Conservation (phyloP, 2,888 invertebrate species). For the Dryobotodes eremita region DNA sequence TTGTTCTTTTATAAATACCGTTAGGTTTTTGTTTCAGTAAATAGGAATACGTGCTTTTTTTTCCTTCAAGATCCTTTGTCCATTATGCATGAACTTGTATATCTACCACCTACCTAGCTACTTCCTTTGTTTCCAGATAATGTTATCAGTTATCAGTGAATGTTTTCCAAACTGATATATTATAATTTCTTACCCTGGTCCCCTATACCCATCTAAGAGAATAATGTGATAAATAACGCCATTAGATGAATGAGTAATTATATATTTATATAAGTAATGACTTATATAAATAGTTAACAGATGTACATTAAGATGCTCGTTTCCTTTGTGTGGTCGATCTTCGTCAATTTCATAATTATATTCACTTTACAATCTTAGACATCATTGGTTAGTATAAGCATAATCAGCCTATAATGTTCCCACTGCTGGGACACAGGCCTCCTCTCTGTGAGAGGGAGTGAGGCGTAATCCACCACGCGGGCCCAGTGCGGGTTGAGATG, state of each 20-base stretch:
- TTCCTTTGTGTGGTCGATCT: not conserved
- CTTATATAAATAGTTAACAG: not conserved
- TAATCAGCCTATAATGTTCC: no score
- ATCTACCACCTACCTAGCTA: not conserved
- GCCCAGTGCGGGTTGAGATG: no score
- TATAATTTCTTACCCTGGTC: not conserved
- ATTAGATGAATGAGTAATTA: no score
- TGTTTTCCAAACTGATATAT: not conserved
- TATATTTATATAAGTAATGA: no score
- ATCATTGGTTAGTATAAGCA: not conserved
- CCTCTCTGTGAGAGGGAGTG: no score
- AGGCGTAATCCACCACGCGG: no score
- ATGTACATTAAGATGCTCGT: not conserved
- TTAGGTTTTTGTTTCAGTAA: conserved; percentile 14
- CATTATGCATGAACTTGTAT: not conserved
- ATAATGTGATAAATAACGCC: not conserved
- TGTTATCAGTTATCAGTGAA: not conserved
- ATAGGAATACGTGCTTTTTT: not conserved
- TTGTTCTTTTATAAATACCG: conserved; percentile 1
- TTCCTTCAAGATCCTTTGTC: not conserved
- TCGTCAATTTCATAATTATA: not conserved
- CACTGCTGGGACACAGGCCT: no score
- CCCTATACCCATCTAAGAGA: not conserved
- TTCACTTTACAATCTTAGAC: not conserved
- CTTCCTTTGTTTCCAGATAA: not conserved